These are phyloP conservation scores for Dicyrtomina minuta DNA, from an alignment of 2,888 invertebrate species.

Conservation along the genomic window DNA sequence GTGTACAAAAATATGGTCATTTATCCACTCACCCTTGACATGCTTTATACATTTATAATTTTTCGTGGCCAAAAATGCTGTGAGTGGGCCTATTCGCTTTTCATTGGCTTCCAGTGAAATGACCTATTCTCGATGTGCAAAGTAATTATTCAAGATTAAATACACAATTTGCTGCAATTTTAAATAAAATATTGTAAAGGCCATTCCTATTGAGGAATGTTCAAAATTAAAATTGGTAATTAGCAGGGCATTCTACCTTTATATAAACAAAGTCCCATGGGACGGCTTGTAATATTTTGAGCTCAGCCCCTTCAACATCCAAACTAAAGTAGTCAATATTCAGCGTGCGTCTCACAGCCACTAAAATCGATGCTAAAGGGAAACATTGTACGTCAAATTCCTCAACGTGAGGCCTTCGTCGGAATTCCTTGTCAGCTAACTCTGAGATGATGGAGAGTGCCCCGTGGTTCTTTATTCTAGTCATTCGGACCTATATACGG, in stretches of 20 bases:
- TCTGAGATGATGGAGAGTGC: background rate
- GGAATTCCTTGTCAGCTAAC: background rate
- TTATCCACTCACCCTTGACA: background rate
- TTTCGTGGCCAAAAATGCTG: background rate
- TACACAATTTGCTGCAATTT: too few species aligned
- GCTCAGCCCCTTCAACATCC: constrained; percentile 1
- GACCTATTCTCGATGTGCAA: too few species aligned
- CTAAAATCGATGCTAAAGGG: background rate
- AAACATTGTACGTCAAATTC: background rate
- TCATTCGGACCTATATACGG: background rate
- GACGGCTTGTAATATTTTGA: background rate
- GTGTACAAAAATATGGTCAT: too few species aligned
- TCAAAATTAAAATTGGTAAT: too few species aligned
- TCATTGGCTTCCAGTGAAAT: background rate
- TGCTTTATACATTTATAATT: background rate
- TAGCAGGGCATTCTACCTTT: too few species aligned
- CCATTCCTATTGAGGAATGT: too few species aligned
- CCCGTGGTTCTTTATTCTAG: background rate
- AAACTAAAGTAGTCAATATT: constrained; percentile 1
- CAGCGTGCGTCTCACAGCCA: background rate
- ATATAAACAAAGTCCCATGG: constrained; percentile 5
- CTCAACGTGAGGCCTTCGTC: background rate
- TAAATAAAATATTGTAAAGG: too few species aligned
- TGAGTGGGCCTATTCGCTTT: background rate
- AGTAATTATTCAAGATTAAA: too few species aligned